Evolutionary conservation across 2,797 vertebrate species (phyloP).

Genomic region (Schizopygopsis pylzovi): DNA sequence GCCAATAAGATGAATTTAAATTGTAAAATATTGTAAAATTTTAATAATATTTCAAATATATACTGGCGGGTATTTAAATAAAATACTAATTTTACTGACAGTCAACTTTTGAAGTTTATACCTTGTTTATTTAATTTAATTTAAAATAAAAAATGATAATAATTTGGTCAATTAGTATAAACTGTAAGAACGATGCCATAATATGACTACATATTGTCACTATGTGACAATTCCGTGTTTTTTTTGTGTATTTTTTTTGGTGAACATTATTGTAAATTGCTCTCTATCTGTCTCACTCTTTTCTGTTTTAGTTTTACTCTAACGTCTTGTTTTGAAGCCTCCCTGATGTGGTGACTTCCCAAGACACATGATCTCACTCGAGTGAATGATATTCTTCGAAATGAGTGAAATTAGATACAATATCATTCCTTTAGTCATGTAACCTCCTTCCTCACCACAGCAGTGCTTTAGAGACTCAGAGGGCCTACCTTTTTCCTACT

Average conservation of each 20-base stretch:
- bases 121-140: neutral
- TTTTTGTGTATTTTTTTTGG: neutral
- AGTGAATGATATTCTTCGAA: slow-evolving; percentile 50
- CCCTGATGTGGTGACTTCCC: slow-evolving; percentile 44
- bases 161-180: neutral
- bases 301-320: slow-evolving; percentile 29
- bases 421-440: slow-evolving; percentile 42
- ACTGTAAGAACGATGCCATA: neutral
- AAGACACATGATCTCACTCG: slow-evolving; percentile 35
- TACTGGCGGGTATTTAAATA: neutral
- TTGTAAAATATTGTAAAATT: too few relatives aligned
- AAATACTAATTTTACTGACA: neutral
- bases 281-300: slow-evolving; percentile 19
- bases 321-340: slow-evolving; percentile 28
- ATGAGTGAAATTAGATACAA: slow-evolving; percentile 44
- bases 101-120: neutral
- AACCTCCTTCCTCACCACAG: slow-evolving; percentile 11
- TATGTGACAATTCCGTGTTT: neutral
- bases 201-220: neutral
- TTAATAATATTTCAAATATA: too few relatives aligned
- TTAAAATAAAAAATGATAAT: neutral
- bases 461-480: slow-evolving; percentile 39
- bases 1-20: too few relatives aligned
- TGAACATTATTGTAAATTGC: slow-evolving; percentile 3
- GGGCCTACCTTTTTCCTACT: slow-evolving; percentile 38